phyloP scores from a whole-genome alignment of 2,797 vertebrate species.

The Morelia viridis region DNA sequence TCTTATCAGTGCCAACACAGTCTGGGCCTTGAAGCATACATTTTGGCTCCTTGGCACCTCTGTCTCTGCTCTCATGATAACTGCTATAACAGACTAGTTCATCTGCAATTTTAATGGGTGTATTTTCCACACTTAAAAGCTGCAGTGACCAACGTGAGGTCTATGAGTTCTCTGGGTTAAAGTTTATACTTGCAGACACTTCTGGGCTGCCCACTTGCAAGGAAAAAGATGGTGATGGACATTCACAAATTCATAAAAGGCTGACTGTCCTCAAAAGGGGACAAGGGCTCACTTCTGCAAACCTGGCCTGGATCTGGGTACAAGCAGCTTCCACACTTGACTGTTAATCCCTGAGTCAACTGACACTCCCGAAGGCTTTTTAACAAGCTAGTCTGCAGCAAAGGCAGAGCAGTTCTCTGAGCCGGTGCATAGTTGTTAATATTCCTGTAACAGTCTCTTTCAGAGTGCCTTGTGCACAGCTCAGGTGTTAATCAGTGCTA shows the following conservation, averaged over 20 bases:
- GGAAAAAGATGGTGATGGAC: not conserved
- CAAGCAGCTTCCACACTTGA: constrained; percentile 4
- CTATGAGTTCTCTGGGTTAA: not conserved
- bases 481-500: constrained; percentile 73
- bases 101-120: not conserved
- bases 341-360: constrained; percentile 19
- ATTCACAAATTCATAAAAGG: not conserved
- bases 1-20: constrained; percentile 35
- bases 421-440: constrained; percentile 55
- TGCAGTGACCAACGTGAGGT: not conserved
- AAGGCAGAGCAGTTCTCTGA: constrained; percentile 60
- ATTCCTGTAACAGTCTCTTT: constrained; percentile 58
- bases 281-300: not conserved
- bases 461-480: constrained; percentile 54
- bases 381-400: constrained; percentile 49
- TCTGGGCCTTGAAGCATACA: not conserved
- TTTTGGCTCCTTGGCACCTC: not conserved
- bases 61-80: not conserved
- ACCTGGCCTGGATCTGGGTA: constrained; percentile 17
- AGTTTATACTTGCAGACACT: not conserved
- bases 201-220: not conserved
- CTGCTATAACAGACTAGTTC: constrained; percentile 1
- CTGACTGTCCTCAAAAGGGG: not conserved
- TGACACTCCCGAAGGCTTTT: constrained; percentile 32
- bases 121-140: constrained; percentile 4